Conservation (phyloP, 2,113 vertebrate species). For the Parotia lawesii region DNA sequence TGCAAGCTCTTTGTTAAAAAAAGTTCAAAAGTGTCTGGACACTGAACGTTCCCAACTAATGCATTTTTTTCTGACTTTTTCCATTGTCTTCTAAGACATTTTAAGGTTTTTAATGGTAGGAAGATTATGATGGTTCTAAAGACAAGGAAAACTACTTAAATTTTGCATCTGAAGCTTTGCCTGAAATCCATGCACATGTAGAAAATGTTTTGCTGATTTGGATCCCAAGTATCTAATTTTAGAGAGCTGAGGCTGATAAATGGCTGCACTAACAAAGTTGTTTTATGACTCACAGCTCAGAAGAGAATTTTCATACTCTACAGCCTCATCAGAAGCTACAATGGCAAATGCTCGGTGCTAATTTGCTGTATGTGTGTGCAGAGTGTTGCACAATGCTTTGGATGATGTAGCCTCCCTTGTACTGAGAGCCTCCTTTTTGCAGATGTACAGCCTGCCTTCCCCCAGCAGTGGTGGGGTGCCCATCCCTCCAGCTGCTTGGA, state of each 20-base stretch:
- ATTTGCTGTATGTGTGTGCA: background rate
- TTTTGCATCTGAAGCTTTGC: background rate
- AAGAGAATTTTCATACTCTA: background rate
- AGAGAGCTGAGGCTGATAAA: constrained; percentile 1
- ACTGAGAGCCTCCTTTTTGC: background rate
- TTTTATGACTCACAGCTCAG: constrained; percentile 11
- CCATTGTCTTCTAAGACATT: background rate
- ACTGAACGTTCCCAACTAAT: background rate
- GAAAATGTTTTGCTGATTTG: background rate
- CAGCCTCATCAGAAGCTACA: background rate
- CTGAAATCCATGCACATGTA: background rate
- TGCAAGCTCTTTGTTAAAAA: background rate
- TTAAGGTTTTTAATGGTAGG: background rate
- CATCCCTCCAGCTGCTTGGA: background rate
- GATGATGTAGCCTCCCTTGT: background rate
- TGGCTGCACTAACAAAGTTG: background rate
- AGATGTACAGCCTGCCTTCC: background rate
- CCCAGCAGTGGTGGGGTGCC: background rate
- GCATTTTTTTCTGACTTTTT: background rate
- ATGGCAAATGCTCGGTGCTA: fast-evolving
- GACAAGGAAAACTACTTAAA: background rate
- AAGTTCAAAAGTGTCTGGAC: background rate
- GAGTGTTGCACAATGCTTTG: background rate
- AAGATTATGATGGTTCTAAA: background rate
- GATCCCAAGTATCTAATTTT: constrained; percentile 9